Conservation (phyloP, 2,113 vertebrate genomes). For the Prionailurus viverrinus region DNA sequence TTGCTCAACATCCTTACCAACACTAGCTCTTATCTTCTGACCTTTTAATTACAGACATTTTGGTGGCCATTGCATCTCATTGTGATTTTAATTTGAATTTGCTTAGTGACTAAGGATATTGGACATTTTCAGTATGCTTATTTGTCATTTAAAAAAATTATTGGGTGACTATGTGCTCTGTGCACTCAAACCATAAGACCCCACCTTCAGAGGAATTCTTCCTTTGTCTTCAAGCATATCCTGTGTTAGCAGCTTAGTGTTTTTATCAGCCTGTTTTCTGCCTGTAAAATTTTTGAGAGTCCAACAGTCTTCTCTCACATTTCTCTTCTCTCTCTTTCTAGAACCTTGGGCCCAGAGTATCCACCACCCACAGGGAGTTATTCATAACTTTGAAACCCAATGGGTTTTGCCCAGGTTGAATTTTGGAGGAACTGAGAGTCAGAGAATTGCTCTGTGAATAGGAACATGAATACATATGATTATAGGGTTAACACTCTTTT, state of each 20-base stretch:
- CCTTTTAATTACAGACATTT: neutral
- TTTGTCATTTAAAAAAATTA: neutral
- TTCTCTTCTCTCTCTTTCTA: neutral
- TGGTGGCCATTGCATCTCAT: neutral
- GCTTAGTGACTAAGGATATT: neutral
- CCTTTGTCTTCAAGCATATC: neutral
- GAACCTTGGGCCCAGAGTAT: neutral
- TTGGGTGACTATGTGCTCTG: neutral
- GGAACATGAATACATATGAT: neutral
- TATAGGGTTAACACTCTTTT: neutral
- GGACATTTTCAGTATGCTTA: neutral
- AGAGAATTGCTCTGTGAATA: neutral
- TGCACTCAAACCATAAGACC: neutral
- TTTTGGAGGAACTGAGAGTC: neutral
- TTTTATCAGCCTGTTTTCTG: slow-evolving; percentile 27
- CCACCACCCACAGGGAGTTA: neutral
- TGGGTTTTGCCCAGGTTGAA: neutral
- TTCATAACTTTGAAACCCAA: neutral
- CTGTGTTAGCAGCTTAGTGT: neutral
- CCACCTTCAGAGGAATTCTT: neutral
- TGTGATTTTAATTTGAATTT: neutral
- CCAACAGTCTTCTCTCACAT: neutral
- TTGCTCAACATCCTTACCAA: neutral
- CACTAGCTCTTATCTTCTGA: neutral
- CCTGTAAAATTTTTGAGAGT: neutral